A percentile compares a stretch with the other conserved stretches of the same genome.
These are phyloP conservation scores for Formica exsecta DNA, from an alignment of 1,140 invertebrate genomes.

Conservation along the genomic window DNA sequence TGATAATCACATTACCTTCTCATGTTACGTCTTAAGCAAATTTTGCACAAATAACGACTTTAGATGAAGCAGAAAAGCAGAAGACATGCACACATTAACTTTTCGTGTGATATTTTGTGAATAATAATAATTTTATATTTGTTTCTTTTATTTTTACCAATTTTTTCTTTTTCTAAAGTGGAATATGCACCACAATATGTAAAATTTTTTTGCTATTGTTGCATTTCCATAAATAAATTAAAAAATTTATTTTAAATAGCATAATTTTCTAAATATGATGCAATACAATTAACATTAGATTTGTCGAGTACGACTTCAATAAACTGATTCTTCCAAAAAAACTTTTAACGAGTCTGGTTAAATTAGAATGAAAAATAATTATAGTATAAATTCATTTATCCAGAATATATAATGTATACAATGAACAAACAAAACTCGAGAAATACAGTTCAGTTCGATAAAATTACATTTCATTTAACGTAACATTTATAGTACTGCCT, in stretches of 20 bases:
- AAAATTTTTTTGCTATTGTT: not conserved
- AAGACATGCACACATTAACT: conserved; percentile 42
- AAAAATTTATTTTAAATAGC: conserved; percentile 21
- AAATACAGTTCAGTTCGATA: conserved; percentile 65
- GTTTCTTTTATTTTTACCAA: not conserved
- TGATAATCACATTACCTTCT: not conserved
- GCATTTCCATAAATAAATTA: not conserved
- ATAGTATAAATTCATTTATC: conserved; percentile 70
- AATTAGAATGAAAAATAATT: conserved; percentile 66
- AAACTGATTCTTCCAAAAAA: conserved; percentile 3
- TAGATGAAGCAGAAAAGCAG: not conserved
- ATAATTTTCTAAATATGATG: conserved; percentile 5
- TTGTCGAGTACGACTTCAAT: not conserved
- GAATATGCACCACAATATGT: not conserved
- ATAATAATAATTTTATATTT: not conserved
- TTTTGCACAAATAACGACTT: not conserved
- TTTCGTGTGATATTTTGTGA: not conserved
- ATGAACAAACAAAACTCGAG: conserved; percentile 62
- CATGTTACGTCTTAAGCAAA: not conserved
- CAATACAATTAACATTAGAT: not conserved
- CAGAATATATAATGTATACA: conserved; percentile 67
- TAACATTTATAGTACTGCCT: conserved; percentile 49
- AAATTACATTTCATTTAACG: conserved; percentile 64
- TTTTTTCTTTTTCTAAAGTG: not conserved
- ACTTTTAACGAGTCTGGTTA: conserved; percentile 34